Base-by-base conservation (phyloP, 2,888 invertebrate species). In the Apamea monoglypha region DNA sequence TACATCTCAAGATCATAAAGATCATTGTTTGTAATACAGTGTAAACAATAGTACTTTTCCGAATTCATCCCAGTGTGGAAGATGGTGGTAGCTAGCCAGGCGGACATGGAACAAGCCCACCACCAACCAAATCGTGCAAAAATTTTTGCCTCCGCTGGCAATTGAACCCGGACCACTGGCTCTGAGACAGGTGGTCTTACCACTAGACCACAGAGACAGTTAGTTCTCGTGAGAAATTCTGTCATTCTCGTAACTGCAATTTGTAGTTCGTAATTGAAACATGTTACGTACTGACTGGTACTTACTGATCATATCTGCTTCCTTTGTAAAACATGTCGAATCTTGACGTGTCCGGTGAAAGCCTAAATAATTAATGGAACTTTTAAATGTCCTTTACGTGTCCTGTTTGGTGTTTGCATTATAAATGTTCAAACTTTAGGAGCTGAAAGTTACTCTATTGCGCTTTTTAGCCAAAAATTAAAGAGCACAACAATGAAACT, bases 311-410 rank as follows among this genome's bases (percentile, higher is more conserved):
- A 40, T 77, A 84, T 87, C 85, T 80, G 72, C 29, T 88, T 87
- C 82, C 82, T 89, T 83, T 79, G 78, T 82, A 67, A 67, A 76
- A 72, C 71, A 2, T 61, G 76, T 76, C 74, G 61, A 64, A 63
- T 36, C 21, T 63, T 75, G 81, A 64, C 76, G 50, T 56, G 76
- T 89, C 88, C 86, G 88, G 88, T 83, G 87, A 88, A 88, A 87
- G 89, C 75, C 61, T 64, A 40, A 44, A 36, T 61, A 32, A 67
- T 79, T 66, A 25, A 79, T 75, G 14, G 44, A 68, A 69, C 12
- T 53, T 67, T 76, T 67, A 59, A 75, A 73, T 67, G 14, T 73
- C 71, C 66, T 29, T n/a, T 21, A n/a, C 16, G 32, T 59, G 53
- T 84, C 67, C 80, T 74, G 76, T 76, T 53, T 68, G 21, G 10